phyloP scores from a whole-genome alignment of 2,113 vertebrate genomes.

The Sylvietta virens region DNA sequence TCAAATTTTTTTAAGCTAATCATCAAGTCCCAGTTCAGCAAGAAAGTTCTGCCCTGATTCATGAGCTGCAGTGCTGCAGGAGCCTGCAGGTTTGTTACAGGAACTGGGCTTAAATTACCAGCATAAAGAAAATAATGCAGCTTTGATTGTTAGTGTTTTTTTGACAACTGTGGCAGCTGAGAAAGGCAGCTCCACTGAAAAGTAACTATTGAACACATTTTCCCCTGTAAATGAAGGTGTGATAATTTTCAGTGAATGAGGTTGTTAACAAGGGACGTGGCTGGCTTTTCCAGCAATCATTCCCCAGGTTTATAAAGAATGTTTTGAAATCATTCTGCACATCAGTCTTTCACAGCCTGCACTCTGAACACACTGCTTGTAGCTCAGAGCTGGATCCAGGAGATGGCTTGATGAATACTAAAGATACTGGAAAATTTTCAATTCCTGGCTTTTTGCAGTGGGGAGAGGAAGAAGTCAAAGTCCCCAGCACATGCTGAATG shows the following conservation, averaged over 20 bases:
- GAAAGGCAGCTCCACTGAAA: background rate
- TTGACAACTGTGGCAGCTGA: background rate
- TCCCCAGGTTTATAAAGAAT: background rate
- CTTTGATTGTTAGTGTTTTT: background rate
- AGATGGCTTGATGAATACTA: background rate
- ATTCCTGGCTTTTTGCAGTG: background rate
- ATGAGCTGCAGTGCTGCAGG: background rate
- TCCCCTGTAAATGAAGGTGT: background rate
- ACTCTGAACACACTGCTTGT: background rate
- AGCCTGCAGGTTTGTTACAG: background rate
- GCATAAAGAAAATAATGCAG: background rate
- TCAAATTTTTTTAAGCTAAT: background rate
- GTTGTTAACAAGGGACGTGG: background rate
- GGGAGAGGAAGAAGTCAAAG: background rate
- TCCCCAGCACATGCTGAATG: background rate
- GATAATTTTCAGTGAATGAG: background rate
- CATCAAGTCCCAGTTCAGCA: background rate
- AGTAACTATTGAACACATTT: background rate
- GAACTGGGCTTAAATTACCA: background rate
- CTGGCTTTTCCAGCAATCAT: background rate
- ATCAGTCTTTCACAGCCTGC: background rate
- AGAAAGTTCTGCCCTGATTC: background rate
- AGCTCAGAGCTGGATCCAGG: background rate
- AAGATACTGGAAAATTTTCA: background rate
- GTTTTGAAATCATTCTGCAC: background rate